These are phyloP conservation scores for Rhinichthys osculus DNA, from an alignment of 2,797 vertebrate species.

Conservation along the genomic window DNA sequence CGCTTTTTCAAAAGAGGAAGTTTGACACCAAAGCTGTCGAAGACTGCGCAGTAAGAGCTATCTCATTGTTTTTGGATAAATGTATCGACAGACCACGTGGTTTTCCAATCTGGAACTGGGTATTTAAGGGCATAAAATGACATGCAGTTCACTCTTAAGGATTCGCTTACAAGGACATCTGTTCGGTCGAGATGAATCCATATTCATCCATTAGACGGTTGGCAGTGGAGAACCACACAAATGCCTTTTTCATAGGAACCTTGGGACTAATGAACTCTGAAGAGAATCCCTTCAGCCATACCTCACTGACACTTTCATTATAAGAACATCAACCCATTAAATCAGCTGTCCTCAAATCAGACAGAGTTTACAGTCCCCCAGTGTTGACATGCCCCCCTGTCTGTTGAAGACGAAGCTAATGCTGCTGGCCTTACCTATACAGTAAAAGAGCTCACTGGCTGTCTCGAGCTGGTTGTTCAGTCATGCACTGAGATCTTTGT, in stretches of 20 bases:
- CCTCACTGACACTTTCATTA: slow-evolving; percentile 39
- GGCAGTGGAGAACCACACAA: slow-evolving; percentile 28
- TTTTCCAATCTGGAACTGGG: slow-evolving; percentile 1
- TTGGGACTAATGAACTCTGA: slow-evolving; percentile 15
- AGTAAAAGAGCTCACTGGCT: slow-evolving; percentile 36
- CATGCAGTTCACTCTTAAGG: neutral
- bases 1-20: slow-evolving; percentile 15
- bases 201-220: slow-evolving; percentile 10
- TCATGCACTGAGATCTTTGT: slow-evolving; percentile 26
- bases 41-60: slow-evolving; percentile 40
- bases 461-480: slow-evolving; percentile 20
- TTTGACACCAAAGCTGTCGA: slow-evolving; percentile 54
- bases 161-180: neutral
- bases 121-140: slow-evolving; percentile 20
- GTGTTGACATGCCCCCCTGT: slow-evolving; percentile 33
- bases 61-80: slow-evolving; percentile 2
- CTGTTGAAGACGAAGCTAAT: slow-evolving; percentile 37
- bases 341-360: slow-evolving; percentile 44
- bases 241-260: slow-evolving; percentile 36
- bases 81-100: neutral
- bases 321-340: slow-evolving; percentile 3
- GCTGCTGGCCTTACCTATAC: slow-evolving; percentile 51
- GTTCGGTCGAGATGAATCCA: slow-evolving; percentile 3
- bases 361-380: slow-evolving; percentile 54
- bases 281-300: slow-evolving; percentile 37